phyloP scores from a whole-genome alignment of 2,888 invertebrate genomes.

The Cylloceria caligata region DNA sequence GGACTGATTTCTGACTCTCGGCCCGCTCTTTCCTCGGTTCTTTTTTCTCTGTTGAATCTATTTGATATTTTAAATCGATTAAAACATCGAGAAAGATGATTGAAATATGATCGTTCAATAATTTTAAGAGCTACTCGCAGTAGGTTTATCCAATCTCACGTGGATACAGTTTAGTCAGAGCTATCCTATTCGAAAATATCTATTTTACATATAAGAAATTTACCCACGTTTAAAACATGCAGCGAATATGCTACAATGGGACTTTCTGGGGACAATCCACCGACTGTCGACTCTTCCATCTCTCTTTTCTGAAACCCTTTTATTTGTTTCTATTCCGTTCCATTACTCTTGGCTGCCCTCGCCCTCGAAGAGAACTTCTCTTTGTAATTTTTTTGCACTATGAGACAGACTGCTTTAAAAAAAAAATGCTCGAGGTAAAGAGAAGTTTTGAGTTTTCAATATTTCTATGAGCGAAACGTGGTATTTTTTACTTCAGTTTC shows the following conservation, averaged over 20 bases:
- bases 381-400: neutral
- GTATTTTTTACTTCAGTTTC: neutral
- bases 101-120: neutral
- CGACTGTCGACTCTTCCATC: neutral
- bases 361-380: neutral
- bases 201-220: neutral
- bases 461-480: conserved; percentile 4
- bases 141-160: neutral
- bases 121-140: neutral
- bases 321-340: neutral
- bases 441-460: neutral
- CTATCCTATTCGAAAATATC: neutral
- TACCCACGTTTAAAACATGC: no score
- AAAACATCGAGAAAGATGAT: neutral
- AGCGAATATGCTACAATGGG: no score
- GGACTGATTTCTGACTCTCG: conserved; percentile 1
- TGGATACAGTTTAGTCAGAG: neutral
- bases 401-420: neutral
- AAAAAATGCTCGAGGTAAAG: neutral
- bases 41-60: neutral
- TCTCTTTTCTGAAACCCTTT: neutral
- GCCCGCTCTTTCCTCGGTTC: neutral
- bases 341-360: neutral
- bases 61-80: no score
- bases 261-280: neutral